Evolutionary conservation across 2,113 vertebrate species (phyloP), one percentile per base, ranked within the genome.

Genomic region (Myrmecophaga tridactyla): DNA sequence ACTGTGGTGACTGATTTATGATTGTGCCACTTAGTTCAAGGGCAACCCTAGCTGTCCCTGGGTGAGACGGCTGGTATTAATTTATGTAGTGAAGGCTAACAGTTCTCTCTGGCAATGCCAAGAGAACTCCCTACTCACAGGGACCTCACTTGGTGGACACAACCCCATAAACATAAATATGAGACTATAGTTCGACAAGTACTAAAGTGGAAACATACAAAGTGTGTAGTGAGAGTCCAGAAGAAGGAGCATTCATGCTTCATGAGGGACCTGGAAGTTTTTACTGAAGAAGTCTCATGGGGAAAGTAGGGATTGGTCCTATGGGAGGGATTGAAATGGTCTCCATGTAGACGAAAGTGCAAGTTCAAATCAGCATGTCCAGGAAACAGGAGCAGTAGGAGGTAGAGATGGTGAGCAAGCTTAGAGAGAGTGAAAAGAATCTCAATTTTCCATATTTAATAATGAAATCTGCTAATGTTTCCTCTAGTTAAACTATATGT

Each of bases 131-230:
- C 17, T 15, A 14, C 31, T 65, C 31, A 34, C 20, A 53, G 6
- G 6, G 60, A 82, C 15, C 67, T 69, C 3, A 6, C 6, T 7
- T 0, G 1, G 13, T 1, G 5, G 3, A 21, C 27, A 15, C 4
- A 81, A 31, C 82, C 18, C 25, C 23, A 29, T 41, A 25, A 46
- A 43, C 18, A 34, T n/a, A 84, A 70, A 69, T 3, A 43, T 7
- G 51, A 86, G 36, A 41, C 7, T 4, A 3, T 31, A 8, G 8
- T 20, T 27, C 14, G 41, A 41, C 27, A 86, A 60, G 20, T 2
- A 41, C 36, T 17, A 41, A 75, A 17, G 36, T 5, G 46, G 80
- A 14, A 53, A 15, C 36, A 27, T 14, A 13, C 1, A 17, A 65
- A 92, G 36, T 18, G 29, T 17, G 4, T 7, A 23, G 27, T 31